phyloP scores from a whole-genome alignment of 2,113 vertebrate species.

The Zosterops hypoxanthus region DNA sequence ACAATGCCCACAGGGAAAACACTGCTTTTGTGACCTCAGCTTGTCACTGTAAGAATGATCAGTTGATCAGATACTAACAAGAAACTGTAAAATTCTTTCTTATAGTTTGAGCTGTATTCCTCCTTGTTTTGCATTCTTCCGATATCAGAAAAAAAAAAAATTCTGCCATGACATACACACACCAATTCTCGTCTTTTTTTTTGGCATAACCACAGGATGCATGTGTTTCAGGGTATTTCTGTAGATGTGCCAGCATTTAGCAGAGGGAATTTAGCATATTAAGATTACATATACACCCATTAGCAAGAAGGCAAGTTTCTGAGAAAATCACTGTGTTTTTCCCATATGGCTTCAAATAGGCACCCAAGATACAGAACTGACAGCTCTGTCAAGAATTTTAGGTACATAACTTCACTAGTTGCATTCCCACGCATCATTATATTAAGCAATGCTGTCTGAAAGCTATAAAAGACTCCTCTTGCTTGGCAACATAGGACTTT shows the following conservation, averaged over 20 bases:
- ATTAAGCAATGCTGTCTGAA: constrained; percentile 43
- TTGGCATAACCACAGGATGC: not conserved
- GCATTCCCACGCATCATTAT: constrained; percentile 46
- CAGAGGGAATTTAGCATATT: not conserved
- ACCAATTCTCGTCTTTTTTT: not conserved
- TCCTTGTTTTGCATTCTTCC: not conserved
- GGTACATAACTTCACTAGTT: not conserved
- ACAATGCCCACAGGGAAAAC: rapidly evolving
- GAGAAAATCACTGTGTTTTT: constrained; percentile 15
- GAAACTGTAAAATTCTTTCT: not conserved
- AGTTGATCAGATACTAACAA: not conserved
- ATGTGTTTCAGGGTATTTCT: not conserved
- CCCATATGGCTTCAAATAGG: constrained; percentile 23
- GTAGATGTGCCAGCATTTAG: not conserved
- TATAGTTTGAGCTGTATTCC: not conserved
- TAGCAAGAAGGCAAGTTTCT: not conserved
- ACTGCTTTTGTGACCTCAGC: not conserved
- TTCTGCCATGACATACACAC: not conserved
- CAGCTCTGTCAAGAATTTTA: constrained; percentile 41
- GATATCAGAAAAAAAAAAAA: not conserved
- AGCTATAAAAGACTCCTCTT: constrained; percentile 29
- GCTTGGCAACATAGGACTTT: not conserved
- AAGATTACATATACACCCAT: not conserved
- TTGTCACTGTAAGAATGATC: not conserved
- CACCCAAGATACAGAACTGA: constrained; percentile 22